phyloP scores from a whole-genome alignment of 2,888 invertebrate species.

The Zelleria hepariella region DNA sequence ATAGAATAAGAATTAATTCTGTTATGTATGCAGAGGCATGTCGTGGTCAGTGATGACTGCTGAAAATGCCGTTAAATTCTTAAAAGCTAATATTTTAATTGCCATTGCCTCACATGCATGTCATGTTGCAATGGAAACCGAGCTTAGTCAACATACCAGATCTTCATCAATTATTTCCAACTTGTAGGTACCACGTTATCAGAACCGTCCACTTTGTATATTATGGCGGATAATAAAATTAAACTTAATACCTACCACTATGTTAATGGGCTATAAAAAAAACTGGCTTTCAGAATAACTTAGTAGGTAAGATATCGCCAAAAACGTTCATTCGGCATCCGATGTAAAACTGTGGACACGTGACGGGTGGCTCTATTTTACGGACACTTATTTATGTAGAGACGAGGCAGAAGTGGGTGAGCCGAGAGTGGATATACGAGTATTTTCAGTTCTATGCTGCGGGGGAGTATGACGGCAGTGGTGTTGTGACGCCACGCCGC shows the following conservation, averaged over 20 bases:
- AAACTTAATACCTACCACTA: neutral
- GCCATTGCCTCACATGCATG: neutral
- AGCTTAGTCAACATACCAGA: neutral
- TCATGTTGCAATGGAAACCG: neutral
- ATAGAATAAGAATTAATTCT: neutral
- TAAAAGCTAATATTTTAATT: neutral
- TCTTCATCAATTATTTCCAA: neutral
- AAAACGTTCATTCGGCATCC: neutral
- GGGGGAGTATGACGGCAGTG: constrained; percentile 32
- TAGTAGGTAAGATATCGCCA: neutral
- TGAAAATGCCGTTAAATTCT: neutral
- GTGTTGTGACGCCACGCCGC: constrained; percentile 31
- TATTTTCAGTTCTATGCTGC: constrained; percentile 7
- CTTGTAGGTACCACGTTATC: neutral
- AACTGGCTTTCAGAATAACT: neutral
- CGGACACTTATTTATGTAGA: neutral
- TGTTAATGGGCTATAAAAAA: neutral
- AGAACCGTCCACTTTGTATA: neutral
- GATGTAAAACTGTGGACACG: neutral
- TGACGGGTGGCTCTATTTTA: neutral
- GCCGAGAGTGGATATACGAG: neutral
- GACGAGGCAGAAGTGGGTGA: neutral
- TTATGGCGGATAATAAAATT: neutral
- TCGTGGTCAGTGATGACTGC: neutral
- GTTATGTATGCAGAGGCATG: neutral